These are phyloP conservation scores for Turnix velox DNA, from an alignment of 2,113 vertebrate species.

Conservation along the genomic window DNA sequence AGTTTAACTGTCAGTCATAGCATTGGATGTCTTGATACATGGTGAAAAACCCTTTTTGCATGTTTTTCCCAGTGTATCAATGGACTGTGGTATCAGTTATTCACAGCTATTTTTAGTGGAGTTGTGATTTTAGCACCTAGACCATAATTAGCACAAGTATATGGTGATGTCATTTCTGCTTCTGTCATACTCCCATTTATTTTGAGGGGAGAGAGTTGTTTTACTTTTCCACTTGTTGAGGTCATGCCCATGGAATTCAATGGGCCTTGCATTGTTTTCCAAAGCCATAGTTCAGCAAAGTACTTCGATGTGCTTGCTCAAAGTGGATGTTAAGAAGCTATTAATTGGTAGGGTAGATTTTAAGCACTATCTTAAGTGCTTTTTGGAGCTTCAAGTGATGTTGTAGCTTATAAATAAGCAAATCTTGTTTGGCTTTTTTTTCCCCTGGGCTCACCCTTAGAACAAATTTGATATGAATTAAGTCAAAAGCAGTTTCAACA, in stretches of 20 bases:
- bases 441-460: rapidly evolving
- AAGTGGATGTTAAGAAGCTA: neutral
- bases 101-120: neutral
- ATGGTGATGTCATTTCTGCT: neutral
- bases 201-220: neutral
- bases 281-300: neutral
- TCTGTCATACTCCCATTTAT: neutral
- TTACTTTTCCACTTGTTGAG: neutral
- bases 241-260: neutral
- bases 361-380: neutral
- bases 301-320: neutral
- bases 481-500: neutral
- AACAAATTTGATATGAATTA: neutral
- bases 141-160: neutral
- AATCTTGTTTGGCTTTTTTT: neutral
- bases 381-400: neutral
- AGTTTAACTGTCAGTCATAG: neutral
- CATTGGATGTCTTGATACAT: neutral
- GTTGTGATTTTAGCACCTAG: neutral
- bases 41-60: neutral
- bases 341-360: neutral
- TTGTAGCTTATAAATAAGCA: neutral
- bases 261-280: neutral
- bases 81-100: neutral
- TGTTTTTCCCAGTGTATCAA: neutral